Evolutionary conservation across 2,113 vertebrate genomes (phyloP), one percentile per base, ranked within the genome.

Genomic region (Tautogolabrus adspersus): DNA sequence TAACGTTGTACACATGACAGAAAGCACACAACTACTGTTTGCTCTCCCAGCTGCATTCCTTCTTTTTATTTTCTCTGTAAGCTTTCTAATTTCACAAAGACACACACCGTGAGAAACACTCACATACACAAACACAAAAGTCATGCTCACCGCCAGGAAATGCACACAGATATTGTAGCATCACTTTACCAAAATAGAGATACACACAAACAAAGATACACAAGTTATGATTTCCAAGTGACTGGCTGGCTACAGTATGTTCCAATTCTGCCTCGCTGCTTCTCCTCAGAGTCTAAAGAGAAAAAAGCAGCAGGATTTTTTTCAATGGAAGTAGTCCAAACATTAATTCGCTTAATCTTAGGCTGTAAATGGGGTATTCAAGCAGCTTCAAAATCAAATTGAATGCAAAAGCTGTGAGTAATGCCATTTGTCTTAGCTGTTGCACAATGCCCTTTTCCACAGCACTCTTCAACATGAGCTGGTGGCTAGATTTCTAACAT

Each of bases 281-380:
- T 84, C 72, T 58, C 46, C 51, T 80, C 49, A 10, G 65, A 72
- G 21, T 82, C 57, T 61, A 57, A 78, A 70, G 57, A 74, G 68
- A 68, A 70, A 74, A 72, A 61, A 18, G n/a, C 47, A 59, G 57
- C 70, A 65, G 46, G 44, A 21, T 75, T 82, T 88, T 80, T 74
- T 67, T 87, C 72, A 87, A 76, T 82, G 64, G 70, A 85, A 89
- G 84, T 70, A 80, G 66, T 81, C 63, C 75, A 88, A 88, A 91
- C 83, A 92, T 91, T 91, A 90, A 91, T 93, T 92, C 87, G 82
- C 84, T 89, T 92, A 89, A 92, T 92, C 90, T 91, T 65, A 77
- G 75, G 66, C 87, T 87, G 92, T 91, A 92, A 92, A 92, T 90
- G 83, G 84, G 84, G 70, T 89, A 90, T 90, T 91, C 87, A 89